A percentile compares a stretch with the other conserved stretches of the same genome.
Conservation (phyloP, 2,113 vertebrate genomes). For the Larimichthys polyactis region DNA sequence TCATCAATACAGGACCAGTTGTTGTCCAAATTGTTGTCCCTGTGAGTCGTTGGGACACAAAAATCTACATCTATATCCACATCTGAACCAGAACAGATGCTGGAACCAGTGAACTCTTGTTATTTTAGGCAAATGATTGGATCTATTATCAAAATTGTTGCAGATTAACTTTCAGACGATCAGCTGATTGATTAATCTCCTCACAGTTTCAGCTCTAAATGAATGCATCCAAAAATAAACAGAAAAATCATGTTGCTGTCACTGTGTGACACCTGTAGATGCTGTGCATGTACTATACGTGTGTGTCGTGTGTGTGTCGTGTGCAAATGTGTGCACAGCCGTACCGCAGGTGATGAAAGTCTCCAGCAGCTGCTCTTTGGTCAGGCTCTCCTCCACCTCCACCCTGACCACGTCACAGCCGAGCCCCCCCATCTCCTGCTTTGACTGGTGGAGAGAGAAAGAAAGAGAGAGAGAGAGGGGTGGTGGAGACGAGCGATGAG, state of each 20-base stretch:
- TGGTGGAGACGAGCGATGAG: not conserved
- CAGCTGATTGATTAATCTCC: not conserved
- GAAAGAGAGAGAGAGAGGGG: not conserved
- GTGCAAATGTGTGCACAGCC: constrained; percentile 25
- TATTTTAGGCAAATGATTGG: not conserved
- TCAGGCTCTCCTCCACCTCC: constrained; percentile 89
- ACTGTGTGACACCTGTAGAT: not conserved
- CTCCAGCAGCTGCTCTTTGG: constrained; percentile 92
- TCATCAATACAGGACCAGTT: no score
- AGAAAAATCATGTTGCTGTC: not conserved
- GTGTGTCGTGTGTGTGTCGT: not conserved
- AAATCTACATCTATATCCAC: not conserved
- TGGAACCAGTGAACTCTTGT: not conserved
- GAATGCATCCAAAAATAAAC: not conserved
- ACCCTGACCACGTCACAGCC: constrained; percentile 90
- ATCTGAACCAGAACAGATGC: not conserved
- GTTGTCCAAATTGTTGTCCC: no score
- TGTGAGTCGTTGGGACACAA: no score
- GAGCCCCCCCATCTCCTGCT: constrained; percentile 88
- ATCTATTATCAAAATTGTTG: not conserved
- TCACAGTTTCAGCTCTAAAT: no score
- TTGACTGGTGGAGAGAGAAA: constrained; percentile 82
- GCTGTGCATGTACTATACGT: not conserved
- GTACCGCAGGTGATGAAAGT: constrained; percentile 92
- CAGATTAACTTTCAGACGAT: no score